A percentile compares a stretch with the other conserved stretches of the same genome.
These are phyloP conservation scores for Caenorhabditis inopinata DNA, from an alignment of 1,140 invertebrate species.

Conservation along the genomic window DNA sequence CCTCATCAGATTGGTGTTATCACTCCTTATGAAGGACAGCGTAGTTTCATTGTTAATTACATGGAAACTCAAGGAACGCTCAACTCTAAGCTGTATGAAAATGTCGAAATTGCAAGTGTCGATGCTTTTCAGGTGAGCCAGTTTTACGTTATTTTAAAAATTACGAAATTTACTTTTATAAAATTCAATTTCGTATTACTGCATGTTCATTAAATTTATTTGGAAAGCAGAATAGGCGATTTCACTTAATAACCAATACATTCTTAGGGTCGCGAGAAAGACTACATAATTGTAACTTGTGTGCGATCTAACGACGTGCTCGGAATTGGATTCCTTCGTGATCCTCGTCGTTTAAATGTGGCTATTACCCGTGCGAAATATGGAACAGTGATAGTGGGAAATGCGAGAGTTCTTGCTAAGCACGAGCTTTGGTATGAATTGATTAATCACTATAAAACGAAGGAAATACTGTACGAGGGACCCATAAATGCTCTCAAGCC, in stretches of 20 bases:
- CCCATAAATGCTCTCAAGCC: constrained; percentile 95
- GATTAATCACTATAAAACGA: constrained; percentile 94
- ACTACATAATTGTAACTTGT: constrained; percentile 88
- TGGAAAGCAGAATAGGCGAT: too few species aligned
- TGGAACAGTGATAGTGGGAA: constrained; percentile 96
- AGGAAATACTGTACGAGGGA: constrained; percentile 94
- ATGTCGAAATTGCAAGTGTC: constrained; percentile 98
- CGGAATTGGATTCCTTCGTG: constrained; percentile 91
- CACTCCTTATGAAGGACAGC: constrained; percentile 93
- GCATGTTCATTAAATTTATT: too few species aligned
- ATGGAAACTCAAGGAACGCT: constrained; percentile 96
- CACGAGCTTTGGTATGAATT: constrained; percentile 98
- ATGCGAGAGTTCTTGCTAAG: constrained; percentile 91
- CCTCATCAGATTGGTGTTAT: constrained; percentile 99
- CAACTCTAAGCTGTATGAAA: constrained; percentile 93
- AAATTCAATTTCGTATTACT: too few species aligned
- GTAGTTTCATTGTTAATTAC: constrained; percentile 94
- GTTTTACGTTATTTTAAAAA: too few species aligned
- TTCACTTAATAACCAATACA: too few species aligned
- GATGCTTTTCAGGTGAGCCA: constrained; percentile 81
- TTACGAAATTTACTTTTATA: too few species aligned
- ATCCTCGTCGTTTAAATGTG: constrained; percentile 94
- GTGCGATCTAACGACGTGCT: constrained; percentile 87
- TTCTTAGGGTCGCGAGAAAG: constrained; percentile 84
- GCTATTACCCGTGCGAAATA: constrained; percentile 92